Conservation (phyloP, 2,113 vertebrate species). For the Ptychochromis oligacanthus region DNA sequence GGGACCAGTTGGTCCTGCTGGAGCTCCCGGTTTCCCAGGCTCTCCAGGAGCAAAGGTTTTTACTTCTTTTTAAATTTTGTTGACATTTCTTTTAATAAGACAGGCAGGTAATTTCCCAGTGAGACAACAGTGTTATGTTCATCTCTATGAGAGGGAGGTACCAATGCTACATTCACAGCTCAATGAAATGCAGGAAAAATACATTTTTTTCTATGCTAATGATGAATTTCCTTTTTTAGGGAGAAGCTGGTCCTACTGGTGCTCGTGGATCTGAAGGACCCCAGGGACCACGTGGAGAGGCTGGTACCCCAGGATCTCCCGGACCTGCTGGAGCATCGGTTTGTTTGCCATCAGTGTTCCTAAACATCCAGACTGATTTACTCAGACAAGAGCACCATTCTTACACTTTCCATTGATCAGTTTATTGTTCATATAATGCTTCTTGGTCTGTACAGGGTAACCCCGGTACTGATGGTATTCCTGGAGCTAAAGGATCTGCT, state of each 20-base stretch:
- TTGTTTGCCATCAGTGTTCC: slow-evolving; percentile 17
- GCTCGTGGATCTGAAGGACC: slow-evolving; percentile 90
- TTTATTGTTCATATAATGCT: background rate
- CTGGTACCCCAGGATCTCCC: slow-evolving; percentile 91
- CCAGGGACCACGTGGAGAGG: slow-evolving; percentile 92
- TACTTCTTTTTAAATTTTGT: background rate
- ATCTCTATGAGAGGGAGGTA: background rate
- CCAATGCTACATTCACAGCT: background rate
- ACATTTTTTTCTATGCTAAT: background rate
- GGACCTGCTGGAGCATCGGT: slow-evolving; percentile 92
- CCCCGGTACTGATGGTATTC: slow-evolving; percentile 95
- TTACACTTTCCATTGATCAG: background rate
- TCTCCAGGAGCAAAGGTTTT: slow-evolving; percentile 93
- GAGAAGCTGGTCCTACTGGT: slow-evolving; percentile 94
- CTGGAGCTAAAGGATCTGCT: slow-evolving; percentile 94
- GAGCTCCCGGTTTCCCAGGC: slow-evolving; percentile 94
- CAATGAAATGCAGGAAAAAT: background rate
- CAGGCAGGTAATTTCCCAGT: background rate
- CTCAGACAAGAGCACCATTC: no score
- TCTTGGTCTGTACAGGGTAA: slow-evolving; percentile 83
- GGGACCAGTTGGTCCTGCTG: slow-evolving; percentile 94
- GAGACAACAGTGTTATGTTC: background rate
- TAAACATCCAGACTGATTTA: background rate
- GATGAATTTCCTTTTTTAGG: slow-evolving; percentile 74
- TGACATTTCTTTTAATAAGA: background rate